Evolutionary conservation across 2,797 vertebrate genomes (phyloP).

Genomic region (Falco berigora): DNA sequence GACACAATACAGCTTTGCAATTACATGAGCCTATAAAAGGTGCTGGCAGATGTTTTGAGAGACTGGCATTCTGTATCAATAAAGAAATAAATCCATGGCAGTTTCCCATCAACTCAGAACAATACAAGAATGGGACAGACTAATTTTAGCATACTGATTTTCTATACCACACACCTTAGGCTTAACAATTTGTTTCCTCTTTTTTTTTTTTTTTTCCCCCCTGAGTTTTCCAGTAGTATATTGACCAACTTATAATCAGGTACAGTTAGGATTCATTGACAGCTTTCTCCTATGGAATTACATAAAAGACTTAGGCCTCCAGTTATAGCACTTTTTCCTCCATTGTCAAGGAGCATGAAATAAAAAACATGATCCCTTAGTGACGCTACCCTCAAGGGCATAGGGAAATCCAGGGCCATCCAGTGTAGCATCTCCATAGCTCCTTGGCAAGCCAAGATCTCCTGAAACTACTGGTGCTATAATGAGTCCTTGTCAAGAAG

Average conservation of each 20-base stretch:
- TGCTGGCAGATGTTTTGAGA: slow-evolving; percentile 7
- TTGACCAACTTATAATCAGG: neutral
- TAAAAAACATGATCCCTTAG: neutral
- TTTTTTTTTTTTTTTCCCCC: too few relatives aligned
- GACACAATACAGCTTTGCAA: neutral
- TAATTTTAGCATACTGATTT: neutral
- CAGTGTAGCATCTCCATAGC: neutral
- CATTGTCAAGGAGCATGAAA: neutral
- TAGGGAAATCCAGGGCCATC: neutral
- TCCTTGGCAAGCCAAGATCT: neutral
- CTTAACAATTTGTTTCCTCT: neutral
- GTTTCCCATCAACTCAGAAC: neutral
- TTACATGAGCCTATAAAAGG: neutral
- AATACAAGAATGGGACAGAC: neutral
- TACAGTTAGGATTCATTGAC: neutral
- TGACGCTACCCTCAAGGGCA: too few relatives aligned
- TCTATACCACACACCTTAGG: neutral
- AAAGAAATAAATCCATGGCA: neutral
- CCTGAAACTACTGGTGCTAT: neutral
- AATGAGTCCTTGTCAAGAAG: neutral
- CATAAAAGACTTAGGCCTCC: neutral
- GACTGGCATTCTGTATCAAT: neutral
- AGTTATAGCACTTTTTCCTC: neutral
- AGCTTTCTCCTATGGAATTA: neutral
- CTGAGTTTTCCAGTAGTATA: neutral